Percentiles rank a stretch among this genome's conserved stretches.
phyloP scores from a whole-genome alignment of 2,113 vertebrate genomes.

The Astur gentilis region DNA sequence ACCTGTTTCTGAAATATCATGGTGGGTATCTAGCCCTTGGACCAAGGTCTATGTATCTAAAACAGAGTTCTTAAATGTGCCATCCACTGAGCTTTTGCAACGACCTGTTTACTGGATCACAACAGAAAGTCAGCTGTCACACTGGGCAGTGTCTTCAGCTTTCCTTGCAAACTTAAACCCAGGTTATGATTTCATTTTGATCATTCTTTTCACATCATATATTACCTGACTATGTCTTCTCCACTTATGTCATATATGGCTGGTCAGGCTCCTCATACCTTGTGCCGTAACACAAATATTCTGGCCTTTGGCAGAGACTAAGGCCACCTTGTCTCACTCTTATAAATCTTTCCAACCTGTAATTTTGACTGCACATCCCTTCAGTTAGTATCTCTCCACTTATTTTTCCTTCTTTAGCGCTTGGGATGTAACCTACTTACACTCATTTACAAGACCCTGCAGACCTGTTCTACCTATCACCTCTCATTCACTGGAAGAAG shows the following conservation, averaged over 20 bases:
- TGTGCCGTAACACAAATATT: background rate
- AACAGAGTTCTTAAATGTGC: background rate
- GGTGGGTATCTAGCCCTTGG: background rate
- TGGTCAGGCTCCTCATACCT: background rate
- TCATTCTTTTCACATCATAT: background rate
- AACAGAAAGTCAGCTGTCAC: background rate
- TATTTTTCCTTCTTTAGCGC: background rate
- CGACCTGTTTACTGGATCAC: background rate
- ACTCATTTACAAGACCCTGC: background rate
- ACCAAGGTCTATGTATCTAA: background rate
- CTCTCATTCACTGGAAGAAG: background rate
- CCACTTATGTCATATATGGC: background rate
- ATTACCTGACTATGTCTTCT: background rate
- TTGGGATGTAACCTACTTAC: background rate
- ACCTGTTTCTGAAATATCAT: background rate
- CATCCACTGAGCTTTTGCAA: background rate
- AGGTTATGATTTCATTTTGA: background rate
- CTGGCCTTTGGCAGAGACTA: background rate
- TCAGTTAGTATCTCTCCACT: background rate
- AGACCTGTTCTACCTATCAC: background rate
- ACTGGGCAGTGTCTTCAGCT: background rate
- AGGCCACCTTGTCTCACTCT: background rate
- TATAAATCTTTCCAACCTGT: background rate
- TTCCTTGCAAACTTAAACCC: background rate
- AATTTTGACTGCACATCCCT: background rate